Evolutionary conservation across 2,888 invertebrate species (phyloP), one percentile per base, ranked within the genome.

Genomic region (Drosophila stalkeri): DNA sequence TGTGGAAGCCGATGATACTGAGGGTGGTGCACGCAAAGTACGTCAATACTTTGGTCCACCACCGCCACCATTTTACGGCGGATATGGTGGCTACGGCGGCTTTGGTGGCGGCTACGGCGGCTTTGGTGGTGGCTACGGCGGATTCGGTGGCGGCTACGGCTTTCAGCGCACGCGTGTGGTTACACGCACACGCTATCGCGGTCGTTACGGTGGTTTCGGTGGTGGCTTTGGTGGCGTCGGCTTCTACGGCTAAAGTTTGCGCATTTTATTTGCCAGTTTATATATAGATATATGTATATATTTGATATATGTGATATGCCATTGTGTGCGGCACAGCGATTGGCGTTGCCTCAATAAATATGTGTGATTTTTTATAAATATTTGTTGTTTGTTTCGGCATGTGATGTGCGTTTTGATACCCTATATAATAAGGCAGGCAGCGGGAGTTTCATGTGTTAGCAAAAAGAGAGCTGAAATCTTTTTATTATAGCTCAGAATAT

Each of bases 171-270:
- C 82, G 2, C 90, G 83, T 12, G 72, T 79, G 54, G 76, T 90
- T 35, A 90, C 90, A 18, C 90, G 90, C 33, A 91, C 90, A 0
- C 82, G 88, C 37, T 79, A 77, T 49, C 78, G 82, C 27, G 82
- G 80, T 33, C 74, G 80, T 9, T 83, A 74, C 46, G 81, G 80
- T 23, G 87, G 76, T 14, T 78, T 64, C 37, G 80, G 85, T 4
- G 85, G 61, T 39, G 73, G 77, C 16, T 70, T 63, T 5, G 85
- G 59, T 11, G 72, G 76, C n/a, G 64, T 61, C n/a, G 69, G 69
- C 43, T 78, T 43, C 59, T 90, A 88, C 39, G 86, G 89, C 27
- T 87, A 76, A 79, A 41, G 49, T 27, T 52, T 35, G 35, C 31
- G 31, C 33, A 27, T 14, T 66, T 20, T 14, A 9, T 61, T 64